These are phyloP conservation scores for Acrocyrtus sp. DNA, from an alignment of 2,888 invertebrate genomes.

Conservation along the genomic window DNA sequence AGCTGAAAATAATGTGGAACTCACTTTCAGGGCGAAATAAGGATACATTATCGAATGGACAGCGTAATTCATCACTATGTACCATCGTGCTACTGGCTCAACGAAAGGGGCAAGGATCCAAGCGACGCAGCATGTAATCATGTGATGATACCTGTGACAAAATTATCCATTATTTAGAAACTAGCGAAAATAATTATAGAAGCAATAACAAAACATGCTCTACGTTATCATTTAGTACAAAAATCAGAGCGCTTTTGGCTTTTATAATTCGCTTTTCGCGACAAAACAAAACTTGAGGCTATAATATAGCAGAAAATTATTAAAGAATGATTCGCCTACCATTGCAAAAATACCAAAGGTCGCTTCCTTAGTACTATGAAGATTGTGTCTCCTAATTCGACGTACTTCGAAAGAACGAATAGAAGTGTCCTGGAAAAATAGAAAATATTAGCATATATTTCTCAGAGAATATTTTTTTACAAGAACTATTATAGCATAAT, in stretches of 20 bases:
- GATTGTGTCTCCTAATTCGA: slow-evolving; percentile 49
- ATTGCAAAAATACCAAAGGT: slow-evolving; percentile 44
- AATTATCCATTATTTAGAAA: no score
- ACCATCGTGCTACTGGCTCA: slow-evolving; percentile 54
- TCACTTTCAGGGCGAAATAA: slow-evolving; percentile 55
- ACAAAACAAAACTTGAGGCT: no score
- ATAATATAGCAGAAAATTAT: background rate
- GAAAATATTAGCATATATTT: no score
- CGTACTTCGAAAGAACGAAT: slow-evolving; percentile 50
- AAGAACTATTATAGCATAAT: no score
- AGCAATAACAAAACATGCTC: no score
- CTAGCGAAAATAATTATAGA: no score
- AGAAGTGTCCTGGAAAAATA: slow-evolving; percentile 46
- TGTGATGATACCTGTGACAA: slow-evolving; percentile 45
- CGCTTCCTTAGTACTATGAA: slow-evolving; percentile 50
- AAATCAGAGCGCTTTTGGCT: no score
- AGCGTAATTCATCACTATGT: slow-evolving; percentile 55
- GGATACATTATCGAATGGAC: slow-evolving; percentile 57
- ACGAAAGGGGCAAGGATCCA: slow-evolving; percentile 47
- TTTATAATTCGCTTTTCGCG: no score
- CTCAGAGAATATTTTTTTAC: no score
- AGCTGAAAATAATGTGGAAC: background rate
- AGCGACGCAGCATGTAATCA: slow-evolving; percentile 45
- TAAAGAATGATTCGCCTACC: slow-evolving; percentile 19
- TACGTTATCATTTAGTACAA: no score